Percentiles rank a stretch among this genome's conserved stretches.
phyloP scores from a whole-genome alignment of 2,888 invertebrate genomes.

The Taenaris catops region DNA sequence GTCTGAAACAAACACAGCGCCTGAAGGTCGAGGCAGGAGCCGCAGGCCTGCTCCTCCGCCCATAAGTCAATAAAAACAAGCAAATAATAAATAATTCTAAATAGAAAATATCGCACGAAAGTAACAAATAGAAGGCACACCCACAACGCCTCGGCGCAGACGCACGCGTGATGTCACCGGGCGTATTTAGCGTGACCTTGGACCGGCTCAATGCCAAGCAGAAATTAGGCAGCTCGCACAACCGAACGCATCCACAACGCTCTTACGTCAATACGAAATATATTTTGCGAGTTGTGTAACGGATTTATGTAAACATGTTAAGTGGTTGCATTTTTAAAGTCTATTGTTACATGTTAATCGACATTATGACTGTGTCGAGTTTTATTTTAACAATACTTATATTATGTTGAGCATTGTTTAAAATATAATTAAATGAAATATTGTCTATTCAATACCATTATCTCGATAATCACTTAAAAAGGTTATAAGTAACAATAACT shows the following conservation, averaged over 20 bases:
- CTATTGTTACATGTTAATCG: too few relatives aligned
- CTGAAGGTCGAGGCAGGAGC: conserved; percentile 26
- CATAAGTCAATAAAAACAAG: too few relatives aligned
- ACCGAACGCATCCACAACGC: conserved; percentile 34
- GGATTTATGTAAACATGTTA: conserved; percentile 7
- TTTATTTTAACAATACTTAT: too few relatives aligned
- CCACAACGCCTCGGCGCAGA: conserved; percentile 32
- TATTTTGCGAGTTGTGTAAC: conserved; percentile 17
- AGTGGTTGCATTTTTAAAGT: neutral
- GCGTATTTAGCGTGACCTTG: conserved; percentile 63
- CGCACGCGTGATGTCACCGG: conserved; percentile 54
- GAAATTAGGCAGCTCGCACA: conserved; percentile 42
- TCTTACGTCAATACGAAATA: conserved; percentile 35
- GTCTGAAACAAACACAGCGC: conserved; percentile 87
- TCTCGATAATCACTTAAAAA: too few relatives aligned
- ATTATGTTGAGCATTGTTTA: too few relatives aligned
- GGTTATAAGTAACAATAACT: too few relatives aligned
- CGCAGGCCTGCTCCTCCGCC: conserved; percentile 25
- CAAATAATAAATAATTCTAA: too few relatives aligned
- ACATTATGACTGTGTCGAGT: too few relatives aligned
- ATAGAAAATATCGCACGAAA: conserved; percentile 16
- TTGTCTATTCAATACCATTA: too few relatives aligned
- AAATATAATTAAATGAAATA: too few relatives aligned
- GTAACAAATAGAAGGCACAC: conserved; percentile 39
- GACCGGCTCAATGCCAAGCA: conserved; percentile 64